phyloP scores from a whole-genome alignment of 2,113 vertebrate genomes.

The Menidia beryllina region DNA sequence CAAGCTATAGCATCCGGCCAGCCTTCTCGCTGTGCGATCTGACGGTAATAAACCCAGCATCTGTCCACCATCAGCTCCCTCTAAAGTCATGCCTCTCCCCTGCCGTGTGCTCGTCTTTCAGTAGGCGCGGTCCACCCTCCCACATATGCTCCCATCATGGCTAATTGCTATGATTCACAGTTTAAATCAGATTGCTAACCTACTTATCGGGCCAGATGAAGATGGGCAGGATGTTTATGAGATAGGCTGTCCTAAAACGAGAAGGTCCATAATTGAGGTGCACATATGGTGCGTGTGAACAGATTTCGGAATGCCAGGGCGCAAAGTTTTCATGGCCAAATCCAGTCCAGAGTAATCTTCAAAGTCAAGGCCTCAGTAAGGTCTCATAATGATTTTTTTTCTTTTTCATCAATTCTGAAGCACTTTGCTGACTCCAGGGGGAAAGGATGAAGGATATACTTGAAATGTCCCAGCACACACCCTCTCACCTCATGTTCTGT shows the following conservation, averaged over 20 bases:
- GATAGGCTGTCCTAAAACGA: slow-evolving; percentile 26
- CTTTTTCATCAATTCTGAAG: slow-evolving; percentile 28
- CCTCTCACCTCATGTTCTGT: not conserved
- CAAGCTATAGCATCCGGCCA: not conserved
- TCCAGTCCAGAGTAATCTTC: slow-evolving; percentile 11
- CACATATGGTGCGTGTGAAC: slow-evolving; percentile 17
- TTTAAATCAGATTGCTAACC: slow-evolving; percentile 37
- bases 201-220: slow-evolving; percentile 41
- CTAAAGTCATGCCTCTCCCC: not conserved
- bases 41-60: slow-evolving; percentile 50
- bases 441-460: slow-evolving; percentile 8
- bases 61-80: slow-evolving; percentile 39
- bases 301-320: not conserved
- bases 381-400: slow-evolving; percentile 20
- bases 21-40: slow-evolving; percentile 20
- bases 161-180: slow-evolving; percentile 17
- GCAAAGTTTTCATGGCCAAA: not conserved
- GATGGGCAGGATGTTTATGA: slow-evolving; percentile 37
- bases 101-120: slow-evolving; percentile 14
- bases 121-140: not conserved
- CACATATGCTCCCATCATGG: slow-evolving; percentile 39
- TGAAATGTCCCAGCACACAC: slow-evolving; percentile 14
- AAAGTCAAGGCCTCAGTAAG: slow-evolving; percentile 19
- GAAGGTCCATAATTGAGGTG: slow-evolving; percentile 21
- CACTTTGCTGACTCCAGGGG: slow-evolving; percentile 24